Evolutionary conservation across 2,888 invertebrate genomes (phyloP), one percentile per base, ranked within the genome.

Genomic region (Dermolepida albohirtum): DNA sequence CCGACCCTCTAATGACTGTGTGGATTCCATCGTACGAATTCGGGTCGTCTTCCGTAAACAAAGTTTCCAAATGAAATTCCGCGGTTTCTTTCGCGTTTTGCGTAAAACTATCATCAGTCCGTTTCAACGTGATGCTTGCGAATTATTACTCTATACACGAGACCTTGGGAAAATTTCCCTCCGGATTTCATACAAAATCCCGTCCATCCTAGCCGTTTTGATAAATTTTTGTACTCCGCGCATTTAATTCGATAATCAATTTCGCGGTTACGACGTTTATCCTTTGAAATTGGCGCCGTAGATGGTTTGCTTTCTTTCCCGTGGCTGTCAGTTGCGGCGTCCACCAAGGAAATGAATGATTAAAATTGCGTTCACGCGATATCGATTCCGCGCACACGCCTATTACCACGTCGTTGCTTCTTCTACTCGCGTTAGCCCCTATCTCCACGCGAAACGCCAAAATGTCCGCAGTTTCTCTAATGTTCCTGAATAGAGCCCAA

Each of bases 301-400:
- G 49, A 7, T 44, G n/a, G 14, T 62, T 54, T 0, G 41, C 39
- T 7, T 64, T 52, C 10, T n/a, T 11, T 8, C 67, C 43, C 16
- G 41, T 2, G 0, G 4, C 17, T 6, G 69, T 68, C 1, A 71
- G 29, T 27, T 71, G 39, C 12, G 41, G 41, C n/a, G 71, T 68
- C 67, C 72, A 70, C 70, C 70, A 72, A 0, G 70, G 70, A 1
- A 71, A 68, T 22, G 50, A 65, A 1, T 64, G 57, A 2, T 44
- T 47, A 59, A 50, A 50, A 8, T 2, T 8, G 44, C 52, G 55
- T 44, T 49, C 51, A 2, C 17, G 39, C 27, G 66, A 64, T 67
- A 71, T 68, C 0, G 66, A 66, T 6, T 1, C 39, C 12, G 50
- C 63, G 57, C 66, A 70, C 5, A 64, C 62, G 7, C 12, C 4